Base-by-base conservation (phyloP, 2,888 invertebrate species). In the Hylaea fasciaria region DNA sequence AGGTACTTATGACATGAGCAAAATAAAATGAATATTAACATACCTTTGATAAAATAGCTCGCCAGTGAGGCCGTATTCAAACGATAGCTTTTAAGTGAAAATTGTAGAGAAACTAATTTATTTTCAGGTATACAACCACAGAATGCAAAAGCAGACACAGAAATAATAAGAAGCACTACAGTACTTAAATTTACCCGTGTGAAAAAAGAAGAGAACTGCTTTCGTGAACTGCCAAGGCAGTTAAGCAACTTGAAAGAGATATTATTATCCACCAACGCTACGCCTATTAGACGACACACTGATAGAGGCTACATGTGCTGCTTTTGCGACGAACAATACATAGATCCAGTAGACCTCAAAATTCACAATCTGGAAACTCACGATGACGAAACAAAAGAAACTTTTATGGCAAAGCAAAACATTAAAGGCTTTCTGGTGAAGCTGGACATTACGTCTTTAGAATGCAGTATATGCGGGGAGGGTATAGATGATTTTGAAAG, bases 381-480 rank as follows among this genome's bases (percentile, higher is more conserved):
- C 51, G 65, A 65, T 9, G 71, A 70, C 3, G 65, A 69, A 28
- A 56, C 66, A 0, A 70, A 71, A 37, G 68, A 68, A 10, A 62
- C 63, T 1, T 74, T 77, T 17, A 76, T 78, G 63, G 66, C 73
- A 1, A 77, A 73, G 37, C 69, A 61, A n/a, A 59, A 64, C 39
- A 52, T 78, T 37, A 65, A 64, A 0, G 60, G 70, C 4, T 80
- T 78, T 29, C 64, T 76, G 9, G 76, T 82, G 0, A 85, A 83
- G 74, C 55, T 87, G 0, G 88, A 89, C 40, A 81, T 88, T 5
- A 85, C 88, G 0, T 63, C 61, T 0, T 63, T 86, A 0, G 56
- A 53, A 32, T 77, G 77, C 29, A 54, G 39, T 0, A 8, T 72
- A 7, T 78, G 78, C 54, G 16, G 40, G 0, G 37, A 28, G 12